Evolutionary conservation across 2,113 vertebrate species (phyloP).

Genomic region (Noturus placidus): DNA sequence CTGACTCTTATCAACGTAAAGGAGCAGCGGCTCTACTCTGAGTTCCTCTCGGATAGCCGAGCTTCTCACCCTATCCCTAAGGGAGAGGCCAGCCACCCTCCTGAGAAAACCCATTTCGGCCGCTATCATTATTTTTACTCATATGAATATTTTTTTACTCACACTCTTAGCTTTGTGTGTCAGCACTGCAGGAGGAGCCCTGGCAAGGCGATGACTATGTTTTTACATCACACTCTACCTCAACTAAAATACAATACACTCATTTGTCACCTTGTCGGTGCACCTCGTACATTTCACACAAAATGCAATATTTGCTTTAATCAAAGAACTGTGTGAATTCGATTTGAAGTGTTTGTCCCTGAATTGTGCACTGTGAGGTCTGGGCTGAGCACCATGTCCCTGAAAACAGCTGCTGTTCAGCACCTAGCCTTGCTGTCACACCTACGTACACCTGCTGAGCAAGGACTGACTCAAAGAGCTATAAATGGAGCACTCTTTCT

Average conservation of each 20-base stretch:
- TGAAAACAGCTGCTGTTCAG: slow-evolving; percentile 47
- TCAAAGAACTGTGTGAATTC: slow-evolving; percentile 10
- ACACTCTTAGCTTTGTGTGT: background rate
- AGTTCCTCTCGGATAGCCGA: too few species aligned
- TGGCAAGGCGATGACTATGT: slow-evolving; percentile 7
- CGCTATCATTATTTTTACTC: background rate
- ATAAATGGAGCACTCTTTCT: slow-evolving; percentile 33
- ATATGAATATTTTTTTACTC: background rate
- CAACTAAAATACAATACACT: background rate
- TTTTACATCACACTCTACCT: slow-evolving; percentile 13
- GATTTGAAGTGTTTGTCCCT: slow-evolving; percentile 26
- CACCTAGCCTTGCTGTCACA: slow-evolving; percentile 2
- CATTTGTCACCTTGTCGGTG: slow-evolving; percentile 2
- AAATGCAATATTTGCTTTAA: slow-evolving; percentile 21
- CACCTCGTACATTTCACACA: slow-evolving; percentile 34
- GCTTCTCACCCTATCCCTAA: too few species aligned
- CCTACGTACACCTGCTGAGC: slow-evolving; percentile 38
- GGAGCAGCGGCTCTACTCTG: too few species aligned
- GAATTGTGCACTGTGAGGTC: slow-evolving; percentile 19
- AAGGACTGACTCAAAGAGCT: slow-evolving; percentile 37
- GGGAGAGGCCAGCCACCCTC: too few species aligned
- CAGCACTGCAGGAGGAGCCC: background rate
- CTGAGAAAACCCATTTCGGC: too few species aligned
- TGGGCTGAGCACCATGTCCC: slow-evolving; percentile 15
- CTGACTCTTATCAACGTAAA: too few species aligned